Percentiles rank a stretch among this genome's conserved stretches.
phyloP scores from a whole-genome alignment of 1,140 invertebrate genomes.

The Cyphomyrmex costatus region DNA sequence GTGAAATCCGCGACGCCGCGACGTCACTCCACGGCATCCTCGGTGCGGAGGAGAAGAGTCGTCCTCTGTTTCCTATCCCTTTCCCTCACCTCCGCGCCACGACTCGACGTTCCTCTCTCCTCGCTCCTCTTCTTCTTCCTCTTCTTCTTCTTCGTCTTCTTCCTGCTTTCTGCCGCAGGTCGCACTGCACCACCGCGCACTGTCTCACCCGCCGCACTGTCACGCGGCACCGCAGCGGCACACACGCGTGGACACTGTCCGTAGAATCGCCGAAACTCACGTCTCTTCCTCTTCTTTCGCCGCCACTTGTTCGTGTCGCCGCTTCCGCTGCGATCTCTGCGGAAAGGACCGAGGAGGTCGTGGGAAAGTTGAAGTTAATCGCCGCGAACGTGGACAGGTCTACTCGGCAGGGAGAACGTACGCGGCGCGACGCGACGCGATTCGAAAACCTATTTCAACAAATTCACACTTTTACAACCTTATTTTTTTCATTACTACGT shows the following conservation, averaged over 20 bases:
- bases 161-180: constrained; percentile 28
- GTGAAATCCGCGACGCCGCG: constrained; percentile 39
- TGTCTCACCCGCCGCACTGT: constrained; percentile 41
- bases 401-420: background rate
- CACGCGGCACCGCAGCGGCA: constrained; percentile 44
- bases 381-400: background rate
- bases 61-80: constrained; percentile 43
- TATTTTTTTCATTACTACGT: too few species aligned
- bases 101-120: too few species aligned
- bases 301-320: constrained; percentile 38
- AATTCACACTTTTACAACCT: too few species aligned
- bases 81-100: constrained; percentile 7
- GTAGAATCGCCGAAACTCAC: constrained; percentile 45
- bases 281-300: constrained; percentile 42
- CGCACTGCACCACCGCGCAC: constrained; percentile 49
- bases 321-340: constrained; percentile 68
- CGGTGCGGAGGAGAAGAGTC: constrained; percentile 22
- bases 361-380: constrained; percentile 60
- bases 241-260: constrained; percentile 58
- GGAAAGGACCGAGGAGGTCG: constrained; percentile 58
- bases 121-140: too few species aligned
- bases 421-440: constrained; percentile 5
- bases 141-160: background rate
- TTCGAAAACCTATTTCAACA: background rate
- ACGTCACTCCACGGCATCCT: constrained; percentile 68